Evolutionary conservation across 1,140 invertebrate species (phyloP).

Genomic region (Temnothorax longispinosus): DNA sequence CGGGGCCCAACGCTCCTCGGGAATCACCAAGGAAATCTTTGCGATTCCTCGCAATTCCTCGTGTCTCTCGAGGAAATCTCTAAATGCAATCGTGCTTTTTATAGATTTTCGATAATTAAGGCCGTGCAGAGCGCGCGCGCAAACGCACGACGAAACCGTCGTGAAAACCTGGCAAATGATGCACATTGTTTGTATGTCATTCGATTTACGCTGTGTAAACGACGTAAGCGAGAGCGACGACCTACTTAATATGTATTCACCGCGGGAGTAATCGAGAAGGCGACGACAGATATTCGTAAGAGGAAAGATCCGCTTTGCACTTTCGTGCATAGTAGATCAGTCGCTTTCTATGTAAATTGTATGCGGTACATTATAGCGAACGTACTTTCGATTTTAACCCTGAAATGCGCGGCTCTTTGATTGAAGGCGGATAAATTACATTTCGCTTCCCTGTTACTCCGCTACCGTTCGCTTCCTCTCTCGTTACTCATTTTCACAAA

Average conservation of each 20-base stretch:
- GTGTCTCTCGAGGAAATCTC: slow-evolving; percentile 12
- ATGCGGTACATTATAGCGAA: neutral
- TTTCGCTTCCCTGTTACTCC: neutral
- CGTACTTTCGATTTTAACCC: slow-evolving; percentile 52
- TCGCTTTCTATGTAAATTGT: slow-evolving; percentile 50
- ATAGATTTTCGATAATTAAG: slow-evolving; percentile 62
- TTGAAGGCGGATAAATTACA: slow-evolving; percentile 23
- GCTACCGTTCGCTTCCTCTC: neutral
- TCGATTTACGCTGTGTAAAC: slow-evolving; percentile 20
- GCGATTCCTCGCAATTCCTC: slow-evolving; percentile 11
- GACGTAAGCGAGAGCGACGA: slow-evolving; percentile 25
- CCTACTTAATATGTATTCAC: slow-evolving; percentile 48
- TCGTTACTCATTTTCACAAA: neutral
- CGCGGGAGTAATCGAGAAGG: slow-evolving; percentile 10
- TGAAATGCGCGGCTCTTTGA: neutral
- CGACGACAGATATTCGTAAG: slow-evolving; percentile 16
- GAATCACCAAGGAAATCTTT: slow-evolving; percentile 31
- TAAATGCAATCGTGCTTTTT: slow-evolving; percentile 44
- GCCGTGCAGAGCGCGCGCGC: neutral
- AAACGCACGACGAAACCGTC: neutral
- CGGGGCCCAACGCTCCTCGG: neutral
- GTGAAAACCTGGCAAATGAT: slow-evolving; percentile 34
- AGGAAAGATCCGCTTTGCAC: slow-evolving; percentile 29
- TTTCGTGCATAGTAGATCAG: slow-evolving; percentile 14
- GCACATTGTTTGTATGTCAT: neutral